phyloP scores from a whole-genome alignment of 2,888 invertebrate genomes.

The Incurvaria masculella region DNA sequence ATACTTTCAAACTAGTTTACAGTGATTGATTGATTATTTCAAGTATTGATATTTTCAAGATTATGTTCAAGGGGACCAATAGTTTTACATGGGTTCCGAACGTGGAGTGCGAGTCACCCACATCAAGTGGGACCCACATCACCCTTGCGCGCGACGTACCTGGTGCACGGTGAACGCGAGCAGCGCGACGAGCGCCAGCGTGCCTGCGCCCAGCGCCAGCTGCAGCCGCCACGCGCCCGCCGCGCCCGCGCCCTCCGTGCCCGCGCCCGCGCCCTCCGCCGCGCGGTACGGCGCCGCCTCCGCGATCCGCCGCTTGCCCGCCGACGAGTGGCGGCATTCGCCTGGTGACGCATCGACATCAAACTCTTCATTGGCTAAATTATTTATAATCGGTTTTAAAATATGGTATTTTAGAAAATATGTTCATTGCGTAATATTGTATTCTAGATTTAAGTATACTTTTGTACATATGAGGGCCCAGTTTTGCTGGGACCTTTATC shows the following conservation, averaged over 20 bases:
- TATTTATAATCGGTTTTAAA: background rate
- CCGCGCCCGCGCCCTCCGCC: constrained; percentile 6
- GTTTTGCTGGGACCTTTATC: background rate
- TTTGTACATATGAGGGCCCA: too few relatives aligned
- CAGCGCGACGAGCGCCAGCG: constrained; percentile 62
- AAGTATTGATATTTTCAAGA: too few relatives aligned
- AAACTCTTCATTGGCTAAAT: constrained; percentile 4
- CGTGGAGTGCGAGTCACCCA: too few relatives aligned
- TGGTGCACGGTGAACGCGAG: constrained; percentile 54
- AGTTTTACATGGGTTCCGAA: too few relatives aligned
- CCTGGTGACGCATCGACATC: constrained; percentile 37
- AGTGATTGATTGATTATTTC: too few relatives aligned
- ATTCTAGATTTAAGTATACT: constrained; percentile 1
- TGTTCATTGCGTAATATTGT: too few relatives aligned
- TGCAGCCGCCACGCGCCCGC: constrained; percentile 23
- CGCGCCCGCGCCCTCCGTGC: background rate
- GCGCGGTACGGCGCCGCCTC: constrained; percentile 50
- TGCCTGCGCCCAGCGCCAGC: constrained; percentile 44
- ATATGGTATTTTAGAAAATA: too few relatives aligned
- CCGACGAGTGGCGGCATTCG: constrained; percentile 70
- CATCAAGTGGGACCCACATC: too few relatives aligned
- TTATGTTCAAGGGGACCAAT: too few relatives aligned
- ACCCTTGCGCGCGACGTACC: too few relatives aligned
- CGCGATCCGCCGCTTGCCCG: constrained; percentile 70
- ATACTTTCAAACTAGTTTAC: too few relatives aligned